phyloP scores from a whole-genome alignment of 2,797 vertebrate genomes.

The Sebastes paucispinis region DNA sequence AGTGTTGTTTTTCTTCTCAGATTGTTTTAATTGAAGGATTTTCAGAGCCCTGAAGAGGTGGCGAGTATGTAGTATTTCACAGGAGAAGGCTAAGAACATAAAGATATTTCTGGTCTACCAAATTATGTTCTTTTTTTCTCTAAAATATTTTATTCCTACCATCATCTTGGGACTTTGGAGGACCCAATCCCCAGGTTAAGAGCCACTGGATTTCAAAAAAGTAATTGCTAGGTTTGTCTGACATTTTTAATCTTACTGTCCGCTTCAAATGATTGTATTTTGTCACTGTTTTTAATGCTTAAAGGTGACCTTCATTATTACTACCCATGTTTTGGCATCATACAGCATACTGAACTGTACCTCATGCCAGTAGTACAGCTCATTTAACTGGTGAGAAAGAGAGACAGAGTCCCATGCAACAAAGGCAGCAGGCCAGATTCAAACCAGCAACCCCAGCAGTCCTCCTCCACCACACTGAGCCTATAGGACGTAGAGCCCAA shows the following conservation, averaged over 20 bases:
- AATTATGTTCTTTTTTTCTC: neutral
- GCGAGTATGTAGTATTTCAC: neutral
- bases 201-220: neutral
- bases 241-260: neutral
- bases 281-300: neutral
- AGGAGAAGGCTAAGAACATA: neutral
- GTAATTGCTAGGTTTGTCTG: neutral
- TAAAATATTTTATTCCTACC: neutral
- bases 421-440: conserved; percentile 41
- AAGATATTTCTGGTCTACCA: neutral
- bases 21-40: neutral
- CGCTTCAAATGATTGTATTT: neutral
- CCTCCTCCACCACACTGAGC: conserved; percentile 24
- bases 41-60: neutral
- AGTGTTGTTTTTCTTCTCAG: neutral
- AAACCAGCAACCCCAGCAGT: conserved; percentile 51
- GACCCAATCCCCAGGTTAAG: too few species aligned
- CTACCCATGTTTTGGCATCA: conserved; percentile 9
- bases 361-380: neutral
- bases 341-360: neutral
- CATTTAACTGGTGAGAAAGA: conserved; percentile 6
- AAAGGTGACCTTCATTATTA: conserved; percentile 33
- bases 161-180: too few species aligned
- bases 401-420: conserved; percentile 6
- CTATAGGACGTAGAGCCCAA: conserved; percentile 26